phyloP scores from a whole-genome alignment of 2,113 vertebrate genomes.

The Scomber scombrus region DNA sequence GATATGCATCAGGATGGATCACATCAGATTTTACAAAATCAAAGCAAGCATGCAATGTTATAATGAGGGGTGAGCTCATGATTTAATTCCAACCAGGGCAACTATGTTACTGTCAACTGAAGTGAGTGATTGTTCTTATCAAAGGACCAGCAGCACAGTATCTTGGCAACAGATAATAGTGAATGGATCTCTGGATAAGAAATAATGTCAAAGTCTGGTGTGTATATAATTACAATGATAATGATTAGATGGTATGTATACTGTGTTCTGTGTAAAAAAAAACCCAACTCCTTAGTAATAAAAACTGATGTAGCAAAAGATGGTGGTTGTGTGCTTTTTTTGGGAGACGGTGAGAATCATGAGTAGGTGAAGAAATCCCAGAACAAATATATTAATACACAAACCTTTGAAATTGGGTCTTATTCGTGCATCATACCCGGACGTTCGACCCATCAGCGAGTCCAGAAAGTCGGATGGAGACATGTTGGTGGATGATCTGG shows the following conservation, averaged over 20 bases:
- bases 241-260: not conserved
- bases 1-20: not conserved
- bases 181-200: constrained; percentile 38
- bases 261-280: too few species aligned
- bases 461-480: constrained; percentile 99
- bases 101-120: constrained; percentile 42
- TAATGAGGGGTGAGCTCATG: constrained; percentile 22
- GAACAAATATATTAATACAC: constrained; percentile 44
- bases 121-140: constrained; percentile 57
- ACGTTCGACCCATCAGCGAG: constrained; percentile 98
- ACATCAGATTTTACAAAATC: constrained; percentile 3
- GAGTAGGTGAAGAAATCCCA: not conserved
- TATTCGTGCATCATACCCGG: constrained; percentile 98
- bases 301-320: not conserved
- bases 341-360: not conserved
- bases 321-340: not conserved
- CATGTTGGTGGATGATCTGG: constrained; percentile 92
- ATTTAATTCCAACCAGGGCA: constrained; percentile 31
- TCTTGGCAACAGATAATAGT: constrained; percentile 48
- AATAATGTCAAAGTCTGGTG: constrained; percentile 15
- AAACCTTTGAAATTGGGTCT: constrained; percentile 99
- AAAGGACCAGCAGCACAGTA: constrained; percentile 20
- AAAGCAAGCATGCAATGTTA: constrained; percentile 13
- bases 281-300: too few species aligned
- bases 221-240: not conserved